A percentile compares a stretch with the other conserved stretches of the same genome.
phyloP scores from a whole-genome alignment of 2,888 invertebrate species.

The Andrena bicolor region DNA sequence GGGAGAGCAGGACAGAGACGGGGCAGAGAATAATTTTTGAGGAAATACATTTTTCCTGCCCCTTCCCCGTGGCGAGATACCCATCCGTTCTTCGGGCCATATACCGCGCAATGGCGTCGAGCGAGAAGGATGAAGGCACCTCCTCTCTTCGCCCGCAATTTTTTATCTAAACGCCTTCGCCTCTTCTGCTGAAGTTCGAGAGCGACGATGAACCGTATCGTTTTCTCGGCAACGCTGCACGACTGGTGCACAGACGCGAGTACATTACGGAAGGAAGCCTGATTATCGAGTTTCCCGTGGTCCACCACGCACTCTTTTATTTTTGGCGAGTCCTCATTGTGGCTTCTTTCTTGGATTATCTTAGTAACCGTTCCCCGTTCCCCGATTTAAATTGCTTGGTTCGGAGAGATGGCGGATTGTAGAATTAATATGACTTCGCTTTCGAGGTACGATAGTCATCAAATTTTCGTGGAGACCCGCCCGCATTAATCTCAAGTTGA shows the following conservation, averaged over 20 bases:
- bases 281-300: slow-evolving; percentile 10
- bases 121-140: slow-evolving; percentile 68
- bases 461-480: too few relatives aligned
- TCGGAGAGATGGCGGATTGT: too few relatives aligned
- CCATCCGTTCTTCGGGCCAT: slow-evolving; percentile 76
- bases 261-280: not conserved
- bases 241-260: not conserved
- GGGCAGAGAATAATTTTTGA: slow-evolving; percentile 75
- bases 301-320: too few relatives aligned
- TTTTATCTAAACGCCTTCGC: slow-evolving; percentile 76
- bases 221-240: slow-evolving; percentile 16
- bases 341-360: not conserved
- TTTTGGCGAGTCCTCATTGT: not conserved
- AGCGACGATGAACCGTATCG: slow-evolving; percentile 66
- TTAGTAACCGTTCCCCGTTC: too few relatives aligned
- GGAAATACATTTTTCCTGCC: slow-evolving; percentile 76
- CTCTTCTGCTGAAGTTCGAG: slow-evolving; percentile 58
- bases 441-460: not conserved
- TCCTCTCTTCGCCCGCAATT: slow-evolving; percentile 70
- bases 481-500: too few relatives aligned
- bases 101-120: slow-evolving; percentile 62
- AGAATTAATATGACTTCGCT: too few relatives aligned
- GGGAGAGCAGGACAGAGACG: slow-evolving; percentile 13
- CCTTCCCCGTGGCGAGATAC: slow-evolving; percentile 65
- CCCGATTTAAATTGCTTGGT: too few relatives aligned